A percentile compares a stretch with the other conserved stretches of the same genome.
Evolutionary conservation across 1,140 invertebrate genomes (phyloP).

Genomic region (Tetramorium simillimum): DNA sequence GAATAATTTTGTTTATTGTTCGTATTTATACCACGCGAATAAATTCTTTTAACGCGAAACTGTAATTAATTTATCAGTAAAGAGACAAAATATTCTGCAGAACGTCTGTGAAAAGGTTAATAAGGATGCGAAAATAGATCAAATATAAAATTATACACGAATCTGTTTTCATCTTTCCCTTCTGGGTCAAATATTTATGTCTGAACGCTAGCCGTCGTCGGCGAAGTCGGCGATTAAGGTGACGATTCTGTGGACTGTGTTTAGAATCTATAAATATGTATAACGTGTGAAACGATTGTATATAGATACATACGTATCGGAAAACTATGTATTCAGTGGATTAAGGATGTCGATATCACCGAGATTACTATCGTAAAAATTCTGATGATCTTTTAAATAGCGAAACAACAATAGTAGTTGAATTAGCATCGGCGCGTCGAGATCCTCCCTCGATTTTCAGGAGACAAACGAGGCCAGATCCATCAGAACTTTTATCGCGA

Average conservation of each 20-base stretch:
- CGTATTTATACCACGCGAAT: background rate
- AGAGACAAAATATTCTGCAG: background rate
- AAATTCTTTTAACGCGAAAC: background rate
- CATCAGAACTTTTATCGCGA: conserved; percentile 44
- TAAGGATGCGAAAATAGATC: background rate
- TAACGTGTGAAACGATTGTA: conserved; percentile 35
- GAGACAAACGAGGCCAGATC: background rate
- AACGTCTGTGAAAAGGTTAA: background rate
- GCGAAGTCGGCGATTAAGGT: background rate
- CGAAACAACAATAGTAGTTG: conserved; percentile 23
- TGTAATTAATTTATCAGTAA: background rate
- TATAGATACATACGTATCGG: conserved; percentile 38
- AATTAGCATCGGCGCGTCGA: conserved; percentile 38
- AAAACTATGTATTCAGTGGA: conserved; percentile 37
- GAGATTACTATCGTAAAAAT: conserved; percentile 44
- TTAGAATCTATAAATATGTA: conserved; percentile 44
- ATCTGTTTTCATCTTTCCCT: background rate
- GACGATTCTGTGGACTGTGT: conserved; percentile 14
- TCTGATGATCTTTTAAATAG: conserved; percentile 44
- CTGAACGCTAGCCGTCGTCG: background rate
- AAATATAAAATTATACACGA: conserved; percentile 1
- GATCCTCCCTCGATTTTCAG: background rate
- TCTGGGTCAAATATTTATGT: conserved; percentile 4
- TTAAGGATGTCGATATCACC: conserved; percentile 35
- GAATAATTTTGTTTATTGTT: background rate